Evolutionary conservation across 2,888 invertebrate species (phyloP), one percentile per base, ranked within the genome.

Genomic region (Drosophila sordidula): DNA sequence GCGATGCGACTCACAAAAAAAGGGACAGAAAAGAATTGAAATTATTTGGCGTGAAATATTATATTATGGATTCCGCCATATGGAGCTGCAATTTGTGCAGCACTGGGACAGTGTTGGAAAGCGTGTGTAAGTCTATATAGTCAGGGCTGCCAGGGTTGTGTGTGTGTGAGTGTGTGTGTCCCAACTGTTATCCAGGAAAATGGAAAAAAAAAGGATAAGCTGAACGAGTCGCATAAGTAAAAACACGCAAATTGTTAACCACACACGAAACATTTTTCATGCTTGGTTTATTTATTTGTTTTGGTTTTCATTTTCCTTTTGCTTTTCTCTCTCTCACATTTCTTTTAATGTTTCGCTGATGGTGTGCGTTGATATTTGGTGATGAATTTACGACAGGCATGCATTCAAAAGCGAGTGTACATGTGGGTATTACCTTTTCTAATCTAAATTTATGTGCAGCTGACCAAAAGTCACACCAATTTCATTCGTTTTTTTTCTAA

Each of bases 371-470:
- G 75, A 75, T 75, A 75, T 79, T 63, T 63, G 79, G 47, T 78
- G 78, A 78, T 78, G 71, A 71, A 78, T 83, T 78, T 67, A 64
- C 76, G 59, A 62, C 77, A 75, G 62, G 50, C 78, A 78, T 83
- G 84, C 78, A 78, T 55, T 50, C 63, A 45, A 62, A 70, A 41
- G 26, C 47, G n/a, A 47, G n/a, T 39, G 29, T 18, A 26, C 69
- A 47, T 47, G 34, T 22, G 45, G 29, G 47, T 47, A 45, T 56
- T 77, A 62, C 64, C 56, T 63, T 55, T 55, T 49, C 59, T 79
- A 76, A 79, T 79, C 84, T 80, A 66, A 80, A 80, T 80, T 83
- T 83, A 79, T 83, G 84, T 83, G 84, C 64, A 70, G 45, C 65
- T 68, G 55, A 69, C 54, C 77, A 61, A 62, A 71, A 62, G 77